Base-by-base conservation (phyloP, 1,140 invertebrate genomes). In the Drosophila kohkoa region DNA sequence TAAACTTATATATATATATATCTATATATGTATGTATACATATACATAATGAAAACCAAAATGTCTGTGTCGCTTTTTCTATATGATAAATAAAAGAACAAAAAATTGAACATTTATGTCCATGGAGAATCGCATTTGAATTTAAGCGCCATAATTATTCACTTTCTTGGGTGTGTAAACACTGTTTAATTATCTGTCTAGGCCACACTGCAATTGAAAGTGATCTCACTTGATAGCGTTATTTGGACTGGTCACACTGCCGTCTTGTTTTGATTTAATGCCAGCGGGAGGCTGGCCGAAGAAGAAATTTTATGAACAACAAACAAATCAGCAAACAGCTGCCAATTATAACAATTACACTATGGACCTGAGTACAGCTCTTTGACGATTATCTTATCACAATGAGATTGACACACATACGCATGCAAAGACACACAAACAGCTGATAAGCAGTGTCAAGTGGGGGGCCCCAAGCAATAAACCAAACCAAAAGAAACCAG, bases 21-120 rank as follows among this genome's bases (percentile, higher is more conserved):
- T 38, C 2, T 38, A 38, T 65, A 68, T 28, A 32, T 73, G 59
- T 65, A 71, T 25, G 54, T 52, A 65, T 45, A 79, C 68, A 74
- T 41, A 58, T 41, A 63, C 28, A 16, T 46, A 63, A 54, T 65
- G 43, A 52, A 41, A 65, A 65, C 20, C 15, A 54, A 74, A 75
- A 75, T 78, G 72, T 75, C 78, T 78, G 78, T 85, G 82, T 85
- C 82, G 82, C 82, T 85, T 85, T 85, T 85, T 85, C 81, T 85
- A 85, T 65, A 85, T 70, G 68, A 83, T 54, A 85, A 83, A 54
- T 54, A 80, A 79, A 85, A 80, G 5, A 63, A 35, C 20, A 20
- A 65, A 20, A 38, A 57, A 57, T 5, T 54, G 28, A 71, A 66
- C 32, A 32, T 54, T 32, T 32, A 13, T 54, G 35, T 6, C 10